Percentiles rank a stretch among this genome's conserved stretches.
Evolutionary conservation across 2,888 invertebrate species (phyloP).

Genomic region (Phragmatobia fuliginosa): DNA sequence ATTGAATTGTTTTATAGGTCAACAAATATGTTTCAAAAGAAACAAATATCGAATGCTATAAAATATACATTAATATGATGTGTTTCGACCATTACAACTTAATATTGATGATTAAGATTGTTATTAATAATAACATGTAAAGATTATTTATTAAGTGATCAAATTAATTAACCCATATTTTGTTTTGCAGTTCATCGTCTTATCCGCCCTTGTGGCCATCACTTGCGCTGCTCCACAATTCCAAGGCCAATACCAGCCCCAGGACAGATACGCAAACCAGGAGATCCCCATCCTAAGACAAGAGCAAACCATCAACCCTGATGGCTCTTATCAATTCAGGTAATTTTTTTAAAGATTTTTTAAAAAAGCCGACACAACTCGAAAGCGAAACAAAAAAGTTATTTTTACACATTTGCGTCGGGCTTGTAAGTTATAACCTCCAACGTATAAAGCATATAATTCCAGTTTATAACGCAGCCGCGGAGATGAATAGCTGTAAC

Average conservation of each 20-base stretch:
- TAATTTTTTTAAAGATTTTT: slow-evolving; percentile 50
- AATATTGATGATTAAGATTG: too few species aligned
- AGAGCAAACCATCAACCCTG: slow-evolving; percentile 83
- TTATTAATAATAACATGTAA: background rate
- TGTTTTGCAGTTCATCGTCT: slow-evolving; percentile 71
- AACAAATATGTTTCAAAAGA: slow-evolving; percentile 2
- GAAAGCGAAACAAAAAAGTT: background rate
- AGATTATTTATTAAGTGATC: background rate
- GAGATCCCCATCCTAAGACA: slow-evolving; percentile 88
- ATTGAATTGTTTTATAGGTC: slow-evolving; percentile 43
- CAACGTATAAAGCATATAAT: background rate
- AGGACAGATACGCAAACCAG: slow-evolving; percentile 52
- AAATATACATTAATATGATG: background rate
- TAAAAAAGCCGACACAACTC: background rate
- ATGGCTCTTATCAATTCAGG: slow-evolving; percentile 89
- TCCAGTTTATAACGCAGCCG: background rate
- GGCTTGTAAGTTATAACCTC: background rate
- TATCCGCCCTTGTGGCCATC: slow-evolving; percentile 73
- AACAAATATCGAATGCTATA: background rate
- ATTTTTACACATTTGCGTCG: background rate
- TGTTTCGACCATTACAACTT: too few species aligned
- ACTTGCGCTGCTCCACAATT: slow-evolving; percentile 75
- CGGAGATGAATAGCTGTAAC: slow-evolving; percentile 3
- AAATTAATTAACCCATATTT: background rate
- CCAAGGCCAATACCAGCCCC: slow-evolving; percentile 57